phyloP scores from a whole-genome alignment of 2,888 invertebrate species.

The Eilema sororculum region DNA sequence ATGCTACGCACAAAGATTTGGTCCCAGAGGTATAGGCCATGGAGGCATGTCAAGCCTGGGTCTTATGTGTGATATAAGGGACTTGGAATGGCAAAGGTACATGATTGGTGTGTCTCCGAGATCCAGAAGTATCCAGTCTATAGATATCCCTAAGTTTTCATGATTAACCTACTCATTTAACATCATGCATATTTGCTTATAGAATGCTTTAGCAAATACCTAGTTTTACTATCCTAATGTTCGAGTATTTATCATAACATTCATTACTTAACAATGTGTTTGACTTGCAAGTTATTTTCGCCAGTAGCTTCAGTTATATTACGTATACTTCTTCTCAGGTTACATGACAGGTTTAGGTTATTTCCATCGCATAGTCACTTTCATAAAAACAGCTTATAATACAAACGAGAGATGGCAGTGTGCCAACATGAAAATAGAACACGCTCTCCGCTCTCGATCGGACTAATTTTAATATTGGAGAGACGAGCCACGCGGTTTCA shows the following conservation, averaged over 20 bases:
- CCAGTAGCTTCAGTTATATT: conserved; percentile 51
- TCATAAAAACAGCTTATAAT: conserved; percentile 88
- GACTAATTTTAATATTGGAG: conserved; percentile 84
- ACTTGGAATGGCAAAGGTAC: conserved; percentile 92
- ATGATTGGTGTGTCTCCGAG: conserved; percentile 57
- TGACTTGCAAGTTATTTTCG: conserved; percentile 42
- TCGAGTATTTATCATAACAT: conserved; percentile 23
- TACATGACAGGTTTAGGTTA: conserved; percentile 85
- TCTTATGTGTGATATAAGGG: conserved; percentile 94
- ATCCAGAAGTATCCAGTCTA: conserved; percentile 62
- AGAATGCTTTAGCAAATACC: conserved; percentile 71
- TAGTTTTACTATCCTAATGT: conserved; percentile 42
- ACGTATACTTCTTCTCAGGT: conserved; percentile 81
- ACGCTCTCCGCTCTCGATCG: conserved; percentile 81
- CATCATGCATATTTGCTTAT: conserved; percentile 66
- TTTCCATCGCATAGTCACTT: conserved; percentile 86
- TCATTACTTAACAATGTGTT: conserved; percentile 47
- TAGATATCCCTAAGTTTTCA: conserved; percentile 55
- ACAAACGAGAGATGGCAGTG: conserved; percentile 85
- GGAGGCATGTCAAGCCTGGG: conserved; percentile 95
- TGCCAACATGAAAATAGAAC: conserved; percentile 84
- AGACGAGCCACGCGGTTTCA: conserved; percentile 67
- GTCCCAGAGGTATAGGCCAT: conserved; percentile 97
- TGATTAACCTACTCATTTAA: conserved; percentile 60
- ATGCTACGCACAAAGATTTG: conserved; percentile 98